These are phyloP conservation scores for Podargus strigoides DNA, from an alignment of 2,797 vertebrate genomes.

Conservation along the genomic window DNA sequence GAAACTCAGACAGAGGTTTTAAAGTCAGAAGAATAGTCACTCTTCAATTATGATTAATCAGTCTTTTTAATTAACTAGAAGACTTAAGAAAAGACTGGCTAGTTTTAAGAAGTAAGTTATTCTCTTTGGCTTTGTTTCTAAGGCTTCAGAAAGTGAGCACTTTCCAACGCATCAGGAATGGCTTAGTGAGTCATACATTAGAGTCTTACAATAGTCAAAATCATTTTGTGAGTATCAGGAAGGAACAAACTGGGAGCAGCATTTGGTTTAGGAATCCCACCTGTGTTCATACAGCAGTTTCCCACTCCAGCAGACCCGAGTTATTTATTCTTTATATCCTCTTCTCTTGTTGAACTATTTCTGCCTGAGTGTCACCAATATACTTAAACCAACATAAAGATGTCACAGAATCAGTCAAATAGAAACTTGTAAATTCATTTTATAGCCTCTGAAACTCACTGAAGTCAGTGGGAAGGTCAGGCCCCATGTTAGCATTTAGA, in stretches of 20 bases:
- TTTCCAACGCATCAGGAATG: neutral
- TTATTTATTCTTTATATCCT: neutral
- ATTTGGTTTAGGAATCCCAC: neutral
- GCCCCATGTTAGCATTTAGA: neutral
- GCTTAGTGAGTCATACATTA: neutral
- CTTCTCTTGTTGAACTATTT: neutral
- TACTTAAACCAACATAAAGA: neutral
- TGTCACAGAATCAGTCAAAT: neutral
- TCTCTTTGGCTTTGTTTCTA: neutral
- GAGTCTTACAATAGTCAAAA: neutral
- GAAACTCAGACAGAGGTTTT: neutral
- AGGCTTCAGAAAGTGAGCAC: neutral
- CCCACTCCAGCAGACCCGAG: neutral
- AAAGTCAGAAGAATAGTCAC: neutral
- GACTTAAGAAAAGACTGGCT: neutral
- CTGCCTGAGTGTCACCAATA: neutral
- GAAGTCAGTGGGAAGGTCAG: neutral
- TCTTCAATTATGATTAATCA: neutral
- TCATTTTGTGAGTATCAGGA: neutral
- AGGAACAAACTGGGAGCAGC: neutral
- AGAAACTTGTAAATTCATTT: conserved; percentile 4
- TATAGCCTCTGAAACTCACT: neutral
- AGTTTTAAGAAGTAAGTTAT: neutral
- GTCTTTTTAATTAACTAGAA: neutral
- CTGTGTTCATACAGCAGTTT: neutral